Base-by-base conservation (phyloP, 2,113 vertebrate genomes). In the Chionodraco myersi region DNA sequence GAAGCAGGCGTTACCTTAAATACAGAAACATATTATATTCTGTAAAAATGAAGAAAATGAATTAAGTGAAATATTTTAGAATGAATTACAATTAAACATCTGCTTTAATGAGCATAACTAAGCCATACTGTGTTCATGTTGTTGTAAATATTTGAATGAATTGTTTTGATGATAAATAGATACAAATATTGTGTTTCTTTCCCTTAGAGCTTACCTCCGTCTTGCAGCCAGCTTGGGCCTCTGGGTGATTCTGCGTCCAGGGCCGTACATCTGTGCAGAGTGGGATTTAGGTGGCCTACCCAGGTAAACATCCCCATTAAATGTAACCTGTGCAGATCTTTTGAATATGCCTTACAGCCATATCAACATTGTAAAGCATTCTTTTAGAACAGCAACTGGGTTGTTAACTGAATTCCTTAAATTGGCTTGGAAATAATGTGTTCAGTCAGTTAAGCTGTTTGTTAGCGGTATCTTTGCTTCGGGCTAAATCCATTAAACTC, bases 191-290 rank as follows among this genome's bases (percentile, higher is more conserved):
- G 44, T 72, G 3, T 7, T 23, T 91, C 41, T 3, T 6, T 69
- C 9, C 77, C 61, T 65, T 34, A 98, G 97, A 94, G 94, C 94
- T 36, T 99, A 96, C 89, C 87, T 98, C 45, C 87, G 48, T 23
- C 86, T 95, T 70, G 97, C 97, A 11, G 94, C 89, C 2, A 94
- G 95, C 34, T 79, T 97, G 3, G 97, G 95, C 3, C 91, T 98
- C 18, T 97, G 96, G 96, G 96, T 98, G 76, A 97, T 98, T 73
- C 93, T 98, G 72, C 96, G 96, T 62, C 97, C 97, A 3, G 97
- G 97, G 13, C 97, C 97, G 0, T 99, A 98, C 60, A 97, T 99
- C 91, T 99, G 97, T 86, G 94, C 96, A 0, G 97, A 98, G 14
- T 96, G 96, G 91, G 97, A 98, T 83, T 95, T 98, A 0, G 96